These are phyloP conservation scores for Apis dorsata DNA, from an alignment of 1,140 invertebrate genomes.

Conservation along the genomic window DNA sequence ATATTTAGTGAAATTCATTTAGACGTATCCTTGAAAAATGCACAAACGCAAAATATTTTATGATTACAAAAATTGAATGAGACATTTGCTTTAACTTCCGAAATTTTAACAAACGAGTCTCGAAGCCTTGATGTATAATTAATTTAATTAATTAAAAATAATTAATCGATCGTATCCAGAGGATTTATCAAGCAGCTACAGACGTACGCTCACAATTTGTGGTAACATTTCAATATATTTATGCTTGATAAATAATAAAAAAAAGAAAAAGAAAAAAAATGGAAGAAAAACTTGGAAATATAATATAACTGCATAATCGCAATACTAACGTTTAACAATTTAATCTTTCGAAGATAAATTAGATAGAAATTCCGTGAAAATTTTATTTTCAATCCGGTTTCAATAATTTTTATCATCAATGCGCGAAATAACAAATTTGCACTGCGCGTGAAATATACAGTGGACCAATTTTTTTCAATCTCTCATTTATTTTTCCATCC, in stretches of 20 bases:
- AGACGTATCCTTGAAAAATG: no score
- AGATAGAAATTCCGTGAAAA: no score
- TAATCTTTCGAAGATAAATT: no score
- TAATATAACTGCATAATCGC: slow-evolving; percentile 1
- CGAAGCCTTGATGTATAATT: background rate
- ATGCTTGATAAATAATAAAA: background rate
- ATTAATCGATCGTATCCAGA: background rate
- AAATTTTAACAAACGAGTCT: no score
- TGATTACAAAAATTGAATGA: background rate
- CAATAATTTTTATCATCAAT: no score
- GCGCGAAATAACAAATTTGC: no score
- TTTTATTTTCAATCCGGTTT: no score
- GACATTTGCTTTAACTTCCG: no score
- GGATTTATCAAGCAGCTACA: background rate
- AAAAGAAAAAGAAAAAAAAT: background rate
- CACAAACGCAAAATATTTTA: background rate
- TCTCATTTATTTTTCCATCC: background rate
- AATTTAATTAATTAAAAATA: background rate
- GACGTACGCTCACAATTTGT: background rate
- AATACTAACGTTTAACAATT: no score
- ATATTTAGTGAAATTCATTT: no score
- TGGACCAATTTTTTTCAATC: background rate
- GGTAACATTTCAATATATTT: slow-evolving; percentile 4
- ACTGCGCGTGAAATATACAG: no score
- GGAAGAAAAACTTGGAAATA: background rate